Base-by-base conservation (phyloP, 2,888 invertebrate species). In the Acheta domesticus region DNA sequence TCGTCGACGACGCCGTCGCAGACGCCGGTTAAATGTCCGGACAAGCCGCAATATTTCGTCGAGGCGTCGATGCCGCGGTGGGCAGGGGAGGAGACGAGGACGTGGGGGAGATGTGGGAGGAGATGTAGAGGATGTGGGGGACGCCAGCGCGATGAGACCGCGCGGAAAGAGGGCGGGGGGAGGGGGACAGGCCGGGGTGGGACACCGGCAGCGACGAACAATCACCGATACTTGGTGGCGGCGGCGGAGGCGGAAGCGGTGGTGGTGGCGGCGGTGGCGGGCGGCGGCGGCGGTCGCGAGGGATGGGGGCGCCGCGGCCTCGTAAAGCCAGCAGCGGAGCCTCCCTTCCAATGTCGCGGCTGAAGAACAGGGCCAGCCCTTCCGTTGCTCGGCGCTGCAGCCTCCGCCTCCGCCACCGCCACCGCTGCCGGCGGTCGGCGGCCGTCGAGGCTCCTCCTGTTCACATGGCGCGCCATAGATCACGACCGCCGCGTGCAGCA, bases 271-370 rank as follows among this genome's bases (percentile, higher is more conserved):
- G 79, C 16, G 19, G 49, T 16, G 16, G 79, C n/a, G 76, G 50
- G 14, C 14, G 50, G 16, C n/a, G 73, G 12, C 19, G 20, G 79
- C 19, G 76, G 50, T 21, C 79, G 20, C 12, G 23, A 12, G 76
- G 23, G 48, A 74, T 76, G 75, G 49, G 62, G 74, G 77, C 73
- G 77, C 76, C 79, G 73, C 81, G 80, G 77, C 76, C 80, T 80
- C 78, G 77, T 79, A 80, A 80, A 76, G 75, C 79, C 78, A 81
- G 77, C 76, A 78, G 78, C 78, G 82, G 83, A 76, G 82, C 82
- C 83, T 83, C 83, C 83, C 83, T 82, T 83, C 83, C 82, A 80
- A 82, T 82, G 83, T 83, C 82, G 81, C 79, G 79, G 77, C 77
- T 74, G 81, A 81, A 81, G 80, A 83, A 82, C 82, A 82, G 81